A percentile compares a stretch with the other conserved stretches of the same genome.
phyloP scores from a whole-genome alignment of 2,113 vertebrate genomes.

The Onychostoma macrolepis region DNA sequence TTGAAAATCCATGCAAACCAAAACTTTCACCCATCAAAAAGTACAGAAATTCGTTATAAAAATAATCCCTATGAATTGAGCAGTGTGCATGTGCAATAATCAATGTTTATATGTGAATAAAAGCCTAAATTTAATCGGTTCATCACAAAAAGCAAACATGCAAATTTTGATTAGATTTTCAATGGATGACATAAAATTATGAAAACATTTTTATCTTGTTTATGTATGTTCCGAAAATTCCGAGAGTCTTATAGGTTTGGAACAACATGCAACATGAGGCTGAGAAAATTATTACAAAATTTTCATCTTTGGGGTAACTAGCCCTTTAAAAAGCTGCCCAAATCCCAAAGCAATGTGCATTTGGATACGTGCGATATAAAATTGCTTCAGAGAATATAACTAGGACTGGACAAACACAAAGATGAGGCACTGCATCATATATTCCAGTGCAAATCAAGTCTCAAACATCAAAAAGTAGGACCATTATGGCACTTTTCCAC shows the following conservation, averaged over 20 bases:
- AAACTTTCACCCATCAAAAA: background rate
- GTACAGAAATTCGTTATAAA: background rate
- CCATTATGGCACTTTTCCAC: too few species aligned
- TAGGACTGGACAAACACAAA: background rate
- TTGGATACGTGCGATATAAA: constrained; percentile 47
- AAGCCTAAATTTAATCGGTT: background rate
- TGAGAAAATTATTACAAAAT: background rate
- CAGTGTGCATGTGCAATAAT: background rate
- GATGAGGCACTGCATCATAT: background rate
- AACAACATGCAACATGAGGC: background rate
- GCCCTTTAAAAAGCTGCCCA: constrained; percentile 49
- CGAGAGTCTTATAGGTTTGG: background rate
- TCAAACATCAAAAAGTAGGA: background rate
- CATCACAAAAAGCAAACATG: background rate
- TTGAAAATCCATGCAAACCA: background rate
- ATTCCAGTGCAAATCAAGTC: background rate
- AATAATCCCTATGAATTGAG: background rate
- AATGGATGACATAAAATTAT: background rate
- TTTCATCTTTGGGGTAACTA: background rate
- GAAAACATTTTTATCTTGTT: background rate
- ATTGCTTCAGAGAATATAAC: constrained; percentile 16
- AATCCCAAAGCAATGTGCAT: constrained; percentile 55
- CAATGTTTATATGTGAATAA: background rate
- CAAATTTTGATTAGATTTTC: background rate
- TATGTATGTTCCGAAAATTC: background rate